Percentiles rank a stretch among this genome's conserved stretches.
These are phyloP conservation scores for Diabrotica virgifera DNA, from an alignment of 1,140 invertebrate species.

Conservation along the genomic window DNA sequence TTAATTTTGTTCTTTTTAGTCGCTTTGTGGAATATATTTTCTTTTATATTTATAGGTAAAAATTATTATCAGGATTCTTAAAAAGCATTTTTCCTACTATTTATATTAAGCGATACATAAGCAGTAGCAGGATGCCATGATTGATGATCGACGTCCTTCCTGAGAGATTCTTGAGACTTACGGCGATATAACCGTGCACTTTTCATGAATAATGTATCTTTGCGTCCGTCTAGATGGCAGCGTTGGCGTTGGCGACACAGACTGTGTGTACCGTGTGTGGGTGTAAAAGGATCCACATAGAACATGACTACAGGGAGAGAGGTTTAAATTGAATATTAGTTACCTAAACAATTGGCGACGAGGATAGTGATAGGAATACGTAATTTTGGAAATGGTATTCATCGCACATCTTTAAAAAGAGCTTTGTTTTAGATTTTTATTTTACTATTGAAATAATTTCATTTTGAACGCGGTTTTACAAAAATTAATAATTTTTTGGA, in stretches of 20 bases:
- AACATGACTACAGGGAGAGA: not conserved
- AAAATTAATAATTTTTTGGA: too few species aligned
- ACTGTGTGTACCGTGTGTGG: not conserved
- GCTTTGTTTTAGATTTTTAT: too few species aligned
- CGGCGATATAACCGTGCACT: constrained; percentile 5
- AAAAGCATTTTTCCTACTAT: too few species aligned
- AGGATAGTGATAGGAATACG: not conserved
- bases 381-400: not conserved
- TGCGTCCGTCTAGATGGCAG: not conserved
- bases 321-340: constrained; percentile 11
- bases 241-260: constrained; percentile 3
- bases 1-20: too few species aligned
- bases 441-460: too few species aligned
- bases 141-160: constrained; percentile 1
- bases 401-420: too few species aligned
- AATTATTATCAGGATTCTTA: too few species aligned
- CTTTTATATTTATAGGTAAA: too few species aligned
- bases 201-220: constrained; percentile 10
- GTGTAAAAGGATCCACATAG: not conserved
- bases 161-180: not conserved
- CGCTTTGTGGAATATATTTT: too few species aligned
- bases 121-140: not conserved
- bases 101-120: not conserved
- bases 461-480: too few species aligned
- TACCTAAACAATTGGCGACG: constrained; percentile 11